Evolutionary conservation across 2,113 vertebrate species (phyloP).

Genomic region (Bombycilla garrulus): DNA sequence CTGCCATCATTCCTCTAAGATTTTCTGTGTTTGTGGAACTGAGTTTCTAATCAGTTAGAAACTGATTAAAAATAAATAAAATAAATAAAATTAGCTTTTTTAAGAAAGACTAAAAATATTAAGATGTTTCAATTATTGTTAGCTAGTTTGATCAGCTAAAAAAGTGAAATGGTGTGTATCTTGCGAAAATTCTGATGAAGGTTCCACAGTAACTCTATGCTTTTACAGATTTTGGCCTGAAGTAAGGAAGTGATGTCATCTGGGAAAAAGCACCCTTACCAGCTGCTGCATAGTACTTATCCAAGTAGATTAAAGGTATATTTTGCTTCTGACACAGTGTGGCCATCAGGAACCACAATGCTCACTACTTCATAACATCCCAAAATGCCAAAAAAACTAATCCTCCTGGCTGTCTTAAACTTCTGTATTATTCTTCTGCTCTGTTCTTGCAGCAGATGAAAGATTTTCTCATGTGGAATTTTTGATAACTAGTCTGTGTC

Average conservation of each 20-base stretch:
- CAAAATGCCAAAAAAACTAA: rapidly evolving
- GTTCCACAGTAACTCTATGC: background rate
- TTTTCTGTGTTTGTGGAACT: background rate
- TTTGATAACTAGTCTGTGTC: slow-evolving; percentile 58
- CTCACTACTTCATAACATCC: background rate
- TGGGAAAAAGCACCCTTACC: background rate
- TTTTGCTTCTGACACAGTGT: background rate
- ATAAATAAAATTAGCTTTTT: no score
- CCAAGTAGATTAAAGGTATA: background rate
- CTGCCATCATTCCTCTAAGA: background rate
- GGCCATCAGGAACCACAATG: background rate
- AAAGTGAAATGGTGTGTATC: background rate
- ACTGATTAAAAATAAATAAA: no score
- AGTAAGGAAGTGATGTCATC: background rate
- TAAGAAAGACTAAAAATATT: background rate
- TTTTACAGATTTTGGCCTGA: background rate
- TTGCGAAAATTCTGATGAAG: background rate
- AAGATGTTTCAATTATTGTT: background rate
- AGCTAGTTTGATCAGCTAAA: background rate
- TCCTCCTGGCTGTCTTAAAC: background rate
- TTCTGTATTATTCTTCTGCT: background rate
- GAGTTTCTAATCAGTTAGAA: background rate
- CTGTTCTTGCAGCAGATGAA: background rate
- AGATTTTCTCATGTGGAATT: slow-evolving; percentile 23
- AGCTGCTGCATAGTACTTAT: background rate